phyloP scores from a whole-genome alignment of 2,888 invertebrate genomes.

The Phytoseiulus persimilis region DNA sequence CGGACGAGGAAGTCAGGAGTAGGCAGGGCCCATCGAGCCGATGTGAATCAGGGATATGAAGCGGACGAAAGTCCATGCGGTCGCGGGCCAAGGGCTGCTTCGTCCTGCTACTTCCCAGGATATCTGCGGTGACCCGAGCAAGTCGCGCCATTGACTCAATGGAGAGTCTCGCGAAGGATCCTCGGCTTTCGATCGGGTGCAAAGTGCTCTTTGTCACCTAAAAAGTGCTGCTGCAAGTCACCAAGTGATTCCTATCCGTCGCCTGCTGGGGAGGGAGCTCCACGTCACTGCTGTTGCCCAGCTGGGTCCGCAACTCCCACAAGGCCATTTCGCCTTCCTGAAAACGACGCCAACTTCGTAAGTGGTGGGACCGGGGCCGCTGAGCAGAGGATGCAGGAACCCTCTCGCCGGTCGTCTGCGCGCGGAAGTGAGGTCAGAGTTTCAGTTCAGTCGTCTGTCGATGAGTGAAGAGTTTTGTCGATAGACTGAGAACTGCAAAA shows the following conservation, averaged over 20 bases:
- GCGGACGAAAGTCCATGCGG: neutral
- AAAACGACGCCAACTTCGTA: neutral
- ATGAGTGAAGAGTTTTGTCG: too few species aligned
- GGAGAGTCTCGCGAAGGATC: neutral
- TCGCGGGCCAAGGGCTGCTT: too few species aligned
- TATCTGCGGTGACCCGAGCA: neutral
- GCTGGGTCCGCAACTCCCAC: neutral
- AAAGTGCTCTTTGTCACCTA: neutral
- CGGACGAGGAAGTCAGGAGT: neutral
- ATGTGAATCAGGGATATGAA: neutral
- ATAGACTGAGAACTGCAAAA: too few species aligned
- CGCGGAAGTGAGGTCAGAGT: too few species aligned
- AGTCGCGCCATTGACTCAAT: neutral
- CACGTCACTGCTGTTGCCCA: neutral
- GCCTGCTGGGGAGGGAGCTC: neutral
- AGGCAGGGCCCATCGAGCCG: neutral
- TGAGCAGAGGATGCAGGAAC: neutral
- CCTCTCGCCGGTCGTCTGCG: neutral
- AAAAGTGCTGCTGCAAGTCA: neutral
- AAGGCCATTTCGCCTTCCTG: neutral
- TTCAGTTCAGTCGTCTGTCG: too few species aligned
- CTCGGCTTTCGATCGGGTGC: neutral
- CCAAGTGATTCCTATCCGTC: neutral
- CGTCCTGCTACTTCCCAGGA: neutral
- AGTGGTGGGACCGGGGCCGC: neutral